Percentiles rank a stretch among this genome's conserved stretches.
phyloP scores from a whole-genome alignment of 1,140 invertebrate genomes.

The Contarinia nasturtii region DNA sequence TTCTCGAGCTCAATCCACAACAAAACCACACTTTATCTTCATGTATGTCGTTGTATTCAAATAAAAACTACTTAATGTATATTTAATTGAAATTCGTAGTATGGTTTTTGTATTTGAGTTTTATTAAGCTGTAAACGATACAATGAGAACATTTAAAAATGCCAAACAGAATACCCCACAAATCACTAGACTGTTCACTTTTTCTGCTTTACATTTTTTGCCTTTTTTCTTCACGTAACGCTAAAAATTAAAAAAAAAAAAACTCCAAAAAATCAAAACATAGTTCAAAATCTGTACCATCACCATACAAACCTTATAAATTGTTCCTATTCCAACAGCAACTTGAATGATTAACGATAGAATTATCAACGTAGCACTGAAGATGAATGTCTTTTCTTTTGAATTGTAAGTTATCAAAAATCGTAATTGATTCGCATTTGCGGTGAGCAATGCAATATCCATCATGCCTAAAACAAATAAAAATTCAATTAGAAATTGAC shows the following conservation, averaged over 20 bases:
- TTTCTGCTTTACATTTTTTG: too few species aligned
- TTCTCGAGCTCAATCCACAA: too few species aligned
- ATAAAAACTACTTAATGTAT: too few species aligned
- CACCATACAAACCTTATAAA: constrained; percentile 32
- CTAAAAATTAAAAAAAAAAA: background rate
- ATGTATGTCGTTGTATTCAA: too few species aligned
- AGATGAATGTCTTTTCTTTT: constrained; percentile 30
- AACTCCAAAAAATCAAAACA: background rate
- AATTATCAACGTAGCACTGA: constrained; percentile 31
- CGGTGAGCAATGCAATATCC: constrained; percentile 50
- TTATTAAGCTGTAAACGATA: too few species aligned
- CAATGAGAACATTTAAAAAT: too few species aligned
- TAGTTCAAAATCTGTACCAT: background rate
- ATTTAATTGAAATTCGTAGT: too few species aligned
- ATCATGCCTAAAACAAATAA: constrained; percentile 30
- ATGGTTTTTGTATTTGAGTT: too few species aligned
- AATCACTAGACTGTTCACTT: too few species aligned
- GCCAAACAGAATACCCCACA: too few species aligned
- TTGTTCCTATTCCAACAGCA: constrained; percentile 36
- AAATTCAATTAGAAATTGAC: background rate
- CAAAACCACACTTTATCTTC: too few species aligned
- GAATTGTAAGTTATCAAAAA: constrained; percentile 37
- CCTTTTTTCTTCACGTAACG: too few species aligned
- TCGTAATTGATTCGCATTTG: constrained; percentile 58
- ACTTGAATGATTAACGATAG: constrained; percentile 38